phyloP scores from a whole-genome alignment of 2,113 vertebrate genomes.

The Chlamydotis undulata region DNA sequence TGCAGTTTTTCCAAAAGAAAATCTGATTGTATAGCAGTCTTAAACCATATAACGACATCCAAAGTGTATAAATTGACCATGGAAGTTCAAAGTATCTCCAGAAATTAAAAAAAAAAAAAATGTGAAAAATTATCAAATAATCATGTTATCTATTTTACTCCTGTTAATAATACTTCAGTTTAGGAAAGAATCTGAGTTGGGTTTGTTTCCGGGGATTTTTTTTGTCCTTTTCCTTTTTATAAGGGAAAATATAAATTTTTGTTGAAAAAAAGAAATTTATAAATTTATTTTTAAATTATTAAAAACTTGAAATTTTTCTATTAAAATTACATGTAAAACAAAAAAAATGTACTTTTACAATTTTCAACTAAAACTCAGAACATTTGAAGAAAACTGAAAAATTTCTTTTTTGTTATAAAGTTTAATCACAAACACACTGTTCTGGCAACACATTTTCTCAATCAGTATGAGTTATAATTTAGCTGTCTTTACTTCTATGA shows the following conservation, averaged over 20 bases:
- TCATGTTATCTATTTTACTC: not conserved
- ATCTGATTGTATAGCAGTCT: not conserved
- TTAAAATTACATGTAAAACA: not conserved
- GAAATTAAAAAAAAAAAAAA: not conserved
- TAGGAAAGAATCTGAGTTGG: not conserved
- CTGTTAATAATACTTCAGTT: not conserved
- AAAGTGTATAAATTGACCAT: not conserved
- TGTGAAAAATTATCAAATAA: not conserved
- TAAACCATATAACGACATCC: not conserved
- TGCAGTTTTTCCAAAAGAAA: not conserved
- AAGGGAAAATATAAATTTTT: not conserved
- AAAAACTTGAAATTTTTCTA: not conserved
- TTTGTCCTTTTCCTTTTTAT: not conserved
- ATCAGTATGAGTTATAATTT: not conserved
- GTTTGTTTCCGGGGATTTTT: not conserved
- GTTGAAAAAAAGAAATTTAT: not conserved
- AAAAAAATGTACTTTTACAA: not conserved
- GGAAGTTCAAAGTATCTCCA: not conserved
- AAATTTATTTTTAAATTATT: no score
- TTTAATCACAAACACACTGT: not conserved
- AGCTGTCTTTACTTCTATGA: not conserved
- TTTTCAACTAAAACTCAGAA: not conserved
- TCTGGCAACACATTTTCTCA: not conserved
- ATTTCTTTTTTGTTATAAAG: not conserved
- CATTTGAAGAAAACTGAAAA: not conserved